A percentile compares a stretch with the other conserved stretches of the same genome.
These are phyloP conservation scores for Prionace glauca DNA, from an alignment of 2,797 vertebrate genomes.

Conservation along the genomic window DNA sequence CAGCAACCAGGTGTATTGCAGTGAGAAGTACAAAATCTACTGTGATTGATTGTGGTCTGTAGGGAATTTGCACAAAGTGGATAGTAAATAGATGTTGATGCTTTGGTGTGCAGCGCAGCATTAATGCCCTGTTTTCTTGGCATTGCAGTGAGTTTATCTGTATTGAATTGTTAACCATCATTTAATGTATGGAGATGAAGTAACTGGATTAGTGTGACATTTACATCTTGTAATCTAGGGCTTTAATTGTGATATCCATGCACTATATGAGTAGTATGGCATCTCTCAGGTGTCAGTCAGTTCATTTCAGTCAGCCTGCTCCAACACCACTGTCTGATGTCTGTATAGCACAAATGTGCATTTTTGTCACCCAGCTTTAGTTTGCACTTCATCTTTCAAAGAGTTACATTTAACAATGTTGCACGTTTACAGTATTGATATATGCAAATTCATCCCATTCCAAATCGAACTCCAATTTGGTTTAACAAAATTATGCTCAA, in stretches of 20 bases:
- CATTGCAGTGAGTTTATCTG: constrained; percentile 56
- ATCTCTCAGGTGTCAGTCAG: constrained; percentile 8
- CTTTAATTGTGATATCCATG: not conserved
- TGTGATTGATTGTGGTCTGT: constrained; percentile 74
- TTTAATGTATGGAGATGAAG: constrained; percentile 56
- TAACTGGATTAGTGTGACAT: constrained; percentile 53
- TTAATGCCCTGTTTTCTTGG: constrained; percentile 64
- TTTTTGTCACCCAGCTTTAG: not conserved
- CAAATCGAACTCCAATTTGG: not conserved
- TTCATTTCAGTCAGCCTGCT: constrained; percentile 24
- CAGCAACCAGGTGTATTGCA: constrained; percentile 77
- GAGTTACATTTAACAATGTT: constrained; percentile 26
- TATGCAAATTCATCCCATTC: constrained; percentile 35
- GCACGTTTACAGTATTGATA: constrained; percentile 40
- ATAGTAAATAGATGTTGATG: not conserved
- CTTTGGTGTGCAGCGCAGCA: constrained; percentile 54
- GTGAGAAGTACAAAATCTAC: constrained; percentile 96
- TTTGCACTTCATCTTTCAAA: constrained; percentile 38
- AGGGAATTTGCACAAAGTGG: constrained; percentile 47
- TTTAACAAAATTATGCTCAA: not conserved
- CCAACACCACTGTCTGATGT: constrained; percentile 49
- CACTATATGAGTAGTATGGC: constrained; percentile 16
- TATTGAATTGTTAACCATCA: constrained; percentile 55
- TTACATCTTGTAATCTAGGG: constrained; percentile 28
- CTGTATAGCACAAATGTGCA: constrained; percentile 49